A percentile compares a stretch with the other conserved stretches of the same genome.
Conservation (phyloP, 1,140 invertebrate species). For the Apis cerana region DNA sequence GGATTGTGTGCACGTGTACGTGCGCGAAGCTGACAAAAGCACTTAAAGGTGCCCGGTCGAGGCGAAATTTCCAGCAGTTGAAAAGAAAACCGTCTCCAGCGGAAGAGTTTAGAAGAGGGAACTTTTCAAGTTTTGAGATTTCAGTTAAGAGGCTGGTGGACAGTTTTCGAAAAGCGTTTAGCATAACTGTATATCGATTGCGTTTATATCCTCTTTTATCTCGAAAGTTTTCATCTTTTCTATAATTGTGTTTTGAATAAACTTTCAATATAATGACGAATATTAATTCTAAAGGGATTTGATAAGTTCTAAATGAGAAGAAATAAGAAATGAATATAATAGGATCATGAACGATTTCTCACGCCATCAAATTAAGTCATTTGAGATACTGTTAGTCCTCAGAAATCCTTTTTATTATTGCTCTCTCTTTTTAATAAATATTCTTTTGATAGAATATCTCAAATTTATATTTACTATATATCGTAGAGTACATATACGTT, state of each 20-base stretch:
- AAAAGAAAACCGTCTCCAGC: background rate
- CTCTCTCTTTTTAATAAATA: too few species aligned
- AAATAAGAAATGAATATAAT: too few species aligned
- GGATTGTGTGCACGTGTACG: background rate
- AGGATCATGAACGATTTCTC: too few species aligned
- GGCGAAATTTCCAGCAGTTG: background rate
- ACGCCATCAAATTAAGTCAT: too few species aligned
- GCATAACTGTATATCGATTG: background rate
- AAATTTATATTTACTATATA: too few species aligned
- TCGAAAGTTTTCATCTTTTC: background rate
- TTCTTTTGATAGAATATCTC: too few species aligned
- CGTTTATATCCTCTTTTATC: too few species aligned
- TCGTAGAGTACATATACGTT: too few species aligned
- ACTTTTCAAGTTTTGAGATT: background rate
- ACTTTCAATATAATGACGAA: background rate
- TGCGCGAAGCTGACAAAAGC: slow-evolving; percentile 6
- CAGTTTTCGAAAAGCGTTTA: background rate
- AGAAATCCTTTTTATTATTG: too few species aligned
- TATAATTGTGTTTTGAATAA: background rate
- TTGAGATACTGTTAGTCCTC: too few species aligned
- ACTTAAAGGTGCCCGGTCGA: background rate
- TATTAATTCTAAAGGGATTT: too few species aligned
- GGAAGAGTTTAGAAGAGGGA: background rate
- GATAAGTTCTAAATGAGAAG: too few species aligned
- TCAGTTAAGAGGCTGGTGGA: background rate